These are phyloP conservation scores for Pedionomus torquatus DNA, from an alignment of 2,113 vertebrate genomes.

Conservation along the genomic window DNA sequence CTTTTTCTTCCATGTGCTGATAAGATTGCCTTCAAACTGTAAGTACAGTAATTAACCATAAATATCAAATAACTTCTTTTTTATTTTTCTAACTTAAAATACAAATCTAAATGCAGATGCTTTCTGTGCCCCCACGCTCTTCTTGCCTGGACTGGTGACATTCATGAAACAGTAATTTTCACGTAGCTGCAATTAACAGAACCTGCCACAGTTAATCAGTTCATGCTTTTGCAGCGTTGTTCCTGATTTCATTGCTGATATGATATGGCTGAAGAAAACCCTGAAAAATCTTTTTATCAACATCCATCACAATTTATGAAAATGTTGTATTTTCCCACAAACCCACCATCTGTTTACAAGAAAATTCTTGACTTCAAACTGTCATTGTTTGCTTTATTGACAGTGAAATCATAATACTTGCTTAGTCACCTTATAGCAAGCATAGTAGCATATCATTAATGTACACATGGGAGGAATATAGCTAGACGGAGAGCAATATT, in stretches of 20 bases:
- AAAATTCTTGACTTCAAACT: background rate
- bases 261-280: background rate
- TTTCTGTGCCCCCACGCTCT: background rate
- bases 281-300: background rate
- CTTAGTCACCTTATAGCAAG: background rate
- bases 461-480: background rate
- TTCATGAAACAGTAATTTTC: conserved; percentile 53
- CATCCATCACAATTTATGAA: background rate
- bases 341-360: background rate
- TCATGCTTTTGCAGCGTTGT: background rate
- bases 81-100: background rate
- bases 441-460: background rate
- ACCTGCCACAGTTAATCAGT: conserved; percentile 40
- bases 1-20: conserved; percentile 39
- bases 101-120: background rate
- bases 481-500: background rate
- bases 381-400: background rate
- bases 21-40: conserved; percentile 58
- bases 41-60: conserved; percentile 40
- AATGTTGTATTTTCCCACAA: background rate
- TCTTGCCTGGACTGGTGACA: background rate
- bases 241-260: conserved; percentile 23
- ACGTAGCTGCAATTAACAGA: conserved; percentile 55
- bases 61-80: background rate
- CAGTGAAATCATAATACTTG: background rate